Evolutionary conservation across 2,888 invertebrate genomes (phyloP).

Genomic region (Drosophila diplacantha): DNA sequence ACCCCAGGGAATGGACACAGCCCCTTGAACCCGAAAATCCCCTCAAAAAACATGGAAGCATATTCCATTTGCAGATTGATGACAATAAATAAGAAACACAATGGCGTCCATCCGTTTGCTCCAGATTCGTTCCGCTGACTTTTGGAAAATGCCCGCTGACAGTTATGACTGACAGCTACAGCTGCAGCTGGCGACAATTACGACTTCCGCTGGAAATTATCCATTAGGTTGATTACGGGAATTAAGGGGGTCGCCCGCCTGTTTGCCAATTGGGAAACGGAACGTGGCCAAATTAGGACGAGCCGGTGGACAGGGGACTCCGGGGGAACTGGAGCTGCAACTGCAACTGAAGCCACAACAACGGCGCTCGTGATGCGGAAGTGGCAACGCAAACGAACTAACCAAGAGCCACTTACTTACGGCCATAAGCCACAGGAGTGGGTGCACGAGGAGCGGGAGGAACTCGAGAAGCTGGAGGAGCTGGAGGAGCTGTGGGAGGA

Average conservation of each 20-base stretch:
- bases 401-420: conserved; percentile 72
- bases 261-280: conserved; percentile 59
- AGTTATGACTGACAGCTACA: conserved; percentile 29
- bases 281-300: conserved; percentile 67
- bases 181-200: conserved; percentile 22
- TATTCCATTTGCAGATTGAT: conserved; percentile 22
- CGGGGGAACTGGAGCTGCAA: conserved; percentile 39
- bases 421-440: conserved; percentile 61
- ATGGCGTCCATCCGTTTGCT: conserved; percentile 4
- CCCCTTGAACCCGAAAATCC: background rate
- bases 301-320: conserved; percentile 51
- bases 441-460: conserved; percentile 6
- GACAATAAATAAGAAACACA: conserved; percentile 19
- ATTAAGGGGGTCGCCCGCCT: conserved; percentile 32
- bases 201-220: conserved; percentile 36
- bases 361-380: conserved; percentile 38
- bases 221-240: conserved; percentile 41
- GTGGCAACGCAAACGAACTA: conserved; percentile 61
- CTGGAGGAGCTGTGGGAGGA: background rate
- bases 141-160: conserved; percentile 30
- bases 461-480: background rate
- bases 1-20: background rate
- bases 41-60: background rate
- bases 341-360: conserved; percentile 42
- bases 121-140: conserved; percentile 24